A percentile compares a stretch with the other conserved stretches of the same genome.
These are phyloP conservation scores for Tyrannus savana DNA, from an alignment of 2,113 vertebrate species.

Conservation along the genomic window DNA sequence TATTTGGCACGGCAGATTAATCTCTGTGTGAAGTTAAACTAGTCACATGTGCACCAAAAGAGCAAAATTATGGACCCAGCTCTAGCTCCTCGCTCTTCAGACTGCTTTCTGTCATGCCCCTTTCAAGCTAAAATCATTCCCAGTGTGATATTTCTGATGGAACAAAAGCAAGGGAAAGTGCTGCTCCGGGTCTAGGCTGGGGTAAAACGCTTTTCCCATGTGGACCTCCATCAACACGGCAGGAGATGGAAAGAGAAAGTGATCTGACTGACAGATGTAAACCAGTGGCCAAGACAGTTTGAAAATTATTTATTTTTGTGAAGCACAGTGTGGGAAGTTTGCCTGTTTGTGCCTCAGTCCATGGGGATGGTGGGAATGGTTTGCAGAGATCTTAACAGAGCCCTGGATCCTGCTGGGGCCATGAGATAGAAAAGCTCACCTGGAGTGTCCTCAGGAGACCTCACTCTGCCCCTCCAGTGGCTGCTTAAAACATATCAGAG, in stretches of 20 bases:
- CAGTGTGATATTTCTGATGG: not conserved
- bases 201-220: not conserved
- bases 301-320: not conserved
- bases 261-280: not conserved
- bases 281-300: not conserved
- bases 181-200: not conserved
- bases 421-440: not conserved
- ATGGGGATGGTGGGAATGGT: rapidly evolving
- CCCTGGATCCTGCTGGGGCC: not conserved
- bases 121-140: not conserved
- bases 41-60: not conserved
- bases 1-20: not conserved
- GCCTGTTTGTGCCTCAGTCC: not conserved
- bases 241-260: not conserved
- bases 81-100: not conserved
- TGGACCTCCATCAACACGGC: not conserved
- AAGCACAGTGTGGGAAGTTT: not conserved
- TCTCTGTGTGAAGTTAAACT: not conserved
- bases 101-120: rapidly evolving
- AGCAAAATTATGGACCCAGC: not conserved
- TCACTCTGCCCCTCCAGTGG: not conserved
- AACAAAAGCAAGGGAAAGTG: not conserved
- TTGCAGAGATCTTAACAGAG: not conserved
- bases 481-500: not conserved
- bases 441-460: rapidly evolving